Evolutionary conservation across 2,797 vertebrate species (phyloP).

Genomic region (Phoxinus dragarum): DNA sequence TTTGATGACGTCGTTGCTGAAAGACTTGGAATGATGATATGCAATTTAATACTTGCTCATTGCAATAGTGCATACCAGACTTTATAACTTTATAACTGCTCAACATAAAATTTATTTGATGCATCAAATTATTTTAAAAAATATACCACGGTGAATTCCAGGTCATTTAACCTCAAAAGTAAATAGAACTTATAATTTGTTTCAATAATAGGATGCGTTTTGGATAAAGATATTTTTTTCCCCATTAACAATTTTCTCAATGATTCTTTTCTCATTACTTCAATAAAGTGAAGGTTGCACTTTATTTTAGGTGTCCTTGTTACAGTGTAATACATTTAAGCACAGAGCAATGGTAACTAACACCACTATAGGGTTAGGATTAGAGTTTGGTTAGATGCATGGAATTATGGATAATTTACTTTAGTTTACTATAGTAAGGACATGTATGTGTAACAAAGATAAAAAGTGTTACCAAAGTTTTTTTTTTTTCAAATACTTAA

Average conservation of each 20-base stretch:
- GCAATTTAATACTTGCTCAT: slow-evolving; percentile 14
- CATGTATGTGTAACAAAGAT: background rate
- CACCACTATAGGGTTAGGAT: background rate
- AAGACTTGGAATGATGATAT: slow-evolving; percentile 55
- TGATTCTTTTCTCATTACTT: background rate
- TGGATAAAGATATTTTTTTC: background rate
- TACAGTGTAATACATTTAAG: background rate
- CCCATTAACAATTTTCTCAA: background rate
- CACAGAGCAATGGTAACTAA: background rate
- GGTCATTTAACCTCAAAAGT: background rate
- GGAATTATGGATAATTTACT: background rate
- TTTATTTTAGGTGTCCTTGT: background rate
- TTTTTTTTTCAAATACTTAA: background rate
- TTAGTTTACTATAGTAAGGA: background rate
- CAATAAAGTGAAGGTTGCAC: background rate
- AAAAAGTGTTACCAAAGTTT: background rate
- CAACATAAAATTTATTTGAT: background rate
- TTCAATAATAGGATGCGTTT: background rate
- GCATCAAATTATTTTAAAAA: background rate
- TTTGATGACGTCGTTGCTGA: slow-evolving; percentile 69
- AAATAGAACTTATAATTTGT: background rate
- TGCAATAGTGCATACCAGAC: slow-evolving; percentile 1
- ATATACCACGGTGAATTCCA: background rate
- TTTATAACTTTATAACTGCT: slow-evolving; percentile 1
- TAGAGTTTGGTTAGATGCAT: background rate